These are phyloP conservation scores for Pseudonaja textilis DNA, from an alignment of 2,113 vertebrate species.

Conservation along the genomic window DNA sequence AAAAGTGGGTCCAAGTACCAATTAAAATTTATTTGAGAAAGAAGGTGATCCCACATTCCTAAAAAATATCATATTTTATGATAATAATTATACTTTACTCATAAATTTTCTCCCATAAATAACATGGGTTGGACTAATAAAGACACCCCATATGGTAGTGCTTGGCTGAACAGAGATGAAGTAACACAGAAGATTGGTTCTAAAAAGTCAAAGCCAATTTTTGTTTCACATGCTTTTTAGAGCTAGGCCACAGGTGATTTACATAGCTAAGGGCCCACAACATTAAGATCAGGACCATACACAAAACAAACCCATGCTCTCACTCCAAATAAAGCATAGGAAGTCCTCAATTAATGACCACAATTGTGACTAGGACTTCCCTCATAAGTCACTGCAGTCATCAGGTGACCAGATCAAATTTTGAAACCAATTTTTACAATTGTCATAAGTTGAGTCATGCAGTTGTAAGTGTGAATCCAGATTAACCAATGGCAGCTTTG, in stretches of 20 bases:
- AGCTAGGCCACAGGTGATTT: not conserved
- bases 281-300: not conserved
- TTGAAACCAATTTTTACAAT: not conserved
- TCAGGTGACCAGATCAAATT: not conserved
- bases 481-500: not conserved
- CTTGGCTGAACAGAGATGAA: not conserved
- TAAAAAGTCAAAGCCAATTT: not conserved
- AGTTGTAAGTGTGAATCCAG: not conserved
- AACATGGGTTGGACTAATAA: not conserved
- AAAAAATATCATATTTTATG: not conserved
- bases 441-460: not conserved
- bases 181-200: not conserved
- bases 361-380: not conserved
- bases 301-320: not conserved
- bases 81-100: not conserved
- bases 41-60: not conserved
- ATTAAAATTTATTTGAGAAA: not conserved
- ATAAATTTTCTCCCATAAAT: not conserved
- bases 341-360: not conserved
- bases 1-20: not conserved
- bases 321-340: not conserved
- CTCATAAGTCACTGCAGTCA: not conserved
- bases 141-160: not conserved
- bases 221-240: not conserved
- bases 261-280: not conserved